These are phyloP conservation scores for Athalia rosae DNA, from an alignment of 2,888 invertebrate genomes.

Conservation along the genomic window DNA sequence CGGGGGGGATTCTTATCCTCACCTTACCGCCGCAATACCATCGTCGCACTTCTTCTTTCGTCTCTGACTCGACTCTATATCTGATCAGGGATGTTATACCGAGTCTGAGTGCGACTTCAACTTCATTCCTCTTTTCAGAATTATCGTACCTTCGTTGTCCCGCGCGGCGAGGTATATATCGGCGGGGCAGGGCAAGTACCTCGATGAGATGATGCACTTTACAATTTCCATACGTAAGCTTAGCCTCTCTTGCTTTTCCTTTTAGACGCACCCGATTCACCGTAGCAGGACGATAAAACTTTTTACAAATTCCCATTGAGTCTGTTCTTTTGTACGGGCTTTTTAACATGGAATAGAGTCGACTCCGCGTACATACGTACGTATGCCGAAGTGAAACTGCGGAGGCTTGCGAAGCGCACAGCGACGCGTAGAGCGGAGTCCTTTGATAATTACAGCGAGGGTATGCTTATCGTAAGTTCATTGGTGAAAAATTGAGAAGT, in stretches of 20 bases:
- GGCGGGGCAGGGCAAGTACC: constrained; percentile 2
- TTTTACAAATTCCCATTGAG: constrained; percentile 21
- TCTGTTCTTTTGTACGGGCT: not conserved
- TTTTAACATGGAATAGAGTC: constrained; percentile 26
- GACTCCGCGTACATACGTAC: not conserved
- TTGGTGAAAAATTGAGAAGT: too few relatives aligned
- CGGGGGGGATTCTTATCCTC: constrained; percentile 21
- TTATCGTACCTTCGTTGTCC: constrained; percentile 37
- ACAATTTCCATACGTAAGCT: constrained; percentile 45
- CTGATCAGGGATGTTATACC: constrained; percentile 27
- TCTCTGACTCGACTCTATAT: constrained; percentile 24
- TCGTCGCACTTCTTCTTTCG: not conserved
- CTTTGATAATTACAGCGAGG: too few relatives aligned
- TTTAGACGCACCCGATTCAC: constrained; percentile 22
- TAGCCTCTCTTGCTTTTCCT: constrained; percentile 22
- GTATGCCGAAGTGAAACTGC: not conserved
- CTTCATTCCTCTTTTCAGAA: constrained; percentile 39
- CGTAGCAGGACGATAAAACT: constrained; percentile 33
- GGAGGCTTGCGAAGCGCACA: not conserved
- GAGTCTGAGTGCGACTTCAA: constrained; percentile 41
- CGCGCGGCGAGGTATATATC: not conserved
- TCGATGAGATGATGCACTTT: constrained; percentile 33
- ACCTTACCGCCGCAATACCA: not conserved
- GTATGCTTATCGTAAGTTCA: too few relatives aligned
- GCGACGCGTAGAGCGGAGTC: too few relatives aligned